A percentile compares a stretch with the other conserved stretches of the same genome.
phyloP scores from a whole-genome alignment of 2,113 vertebrate genomes.

The Xerus inauris region DNA sequence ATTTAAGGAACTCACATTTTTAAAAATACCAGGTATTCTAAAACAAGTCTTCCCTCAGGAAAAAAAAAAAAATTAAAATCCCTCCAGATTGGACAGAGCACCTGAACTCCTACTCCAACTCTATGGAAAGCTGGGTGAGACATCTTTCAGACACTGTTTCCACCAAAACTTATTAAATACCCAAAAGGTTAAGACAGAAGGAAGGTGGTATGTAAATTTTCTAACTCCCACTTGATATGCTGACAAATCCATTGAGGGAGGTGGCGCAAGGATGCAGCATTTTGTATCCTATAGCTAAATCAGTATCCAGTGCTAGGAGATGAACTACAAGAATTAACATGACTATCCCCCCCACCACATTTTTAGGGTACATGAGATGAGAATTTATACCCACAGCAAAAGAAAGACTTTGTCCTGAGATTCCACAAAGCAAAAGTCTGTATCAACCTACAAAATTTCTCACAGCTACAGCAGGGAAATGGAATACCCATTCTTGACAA shows the following conservation, averaged over 20 bases:
- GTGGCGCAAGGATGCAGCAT: not conserved
- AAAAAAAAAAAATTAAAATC: not conserved
- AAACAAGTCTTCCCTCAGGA: not conserved
- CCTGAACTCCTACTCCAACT: not conserved
- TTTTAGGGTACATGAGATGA: not conserved
- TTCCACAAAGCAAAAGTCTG: not conserved
- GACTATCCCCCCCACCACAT: not conserved
- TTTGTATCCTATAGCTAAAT: not conserved
- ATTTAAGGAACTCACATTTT: not conserved
- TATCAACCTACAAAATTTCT: not conserved
- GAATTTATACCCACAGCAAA: not conserved
- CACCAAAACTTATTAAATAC: constrained; percentile 18
- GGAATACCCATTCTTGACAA: not conserved
- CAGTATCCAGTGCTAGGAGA: not conserved
- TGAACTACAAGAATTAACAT: not conserved
- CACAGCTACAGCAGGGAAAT: not conserved
- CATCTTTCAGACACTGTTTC: not conserved
- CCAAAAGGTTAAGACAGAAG: not conserved
- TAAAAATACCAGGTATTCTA: not conserved
- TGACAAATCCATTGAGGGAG: not conserved
- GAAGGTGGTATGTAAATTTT: not conserved
- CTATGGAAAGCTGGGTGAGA: not conserved
- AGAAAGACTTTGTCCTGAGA: not conserved
- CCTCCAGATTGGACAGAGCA: not conserved
- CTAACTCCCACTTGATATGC: not conserved